Conservation (phyloP, 2,797 vertebrate genomes). For the Poliocrania exsul region DNA sequence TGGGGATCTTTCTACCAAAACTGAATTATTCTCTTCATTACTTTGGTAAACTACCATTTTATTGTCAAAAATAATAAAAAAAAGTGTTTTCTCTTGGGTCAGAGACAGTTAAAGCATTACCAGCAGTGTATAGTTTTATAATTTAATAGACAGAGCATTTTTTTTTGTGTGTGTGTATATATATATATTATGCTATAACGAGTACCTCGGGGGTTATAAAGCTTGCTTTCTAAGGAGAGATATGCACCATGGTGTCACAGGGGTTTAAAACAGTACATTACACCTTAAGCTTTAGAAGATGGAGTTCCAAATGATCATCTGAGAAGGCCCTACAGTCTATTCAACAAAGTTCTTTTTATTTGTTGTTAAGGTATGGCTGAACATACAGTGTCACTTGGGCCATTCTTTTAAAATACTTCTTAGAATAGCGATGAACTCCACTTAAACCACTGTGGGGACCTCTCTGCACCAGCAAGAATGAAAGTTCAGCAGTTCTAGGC, state of each 20-base stretch:
- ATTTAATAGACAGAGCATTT: neutral
- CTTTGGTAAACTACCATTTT: neutral
- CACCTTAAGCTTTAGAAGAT: neutral
- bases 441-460: neutral
- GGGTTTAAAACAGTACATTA: neutral
- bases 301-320: neutral
- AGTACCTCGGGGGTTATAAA: neutral
- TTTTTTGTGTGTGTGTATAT: neutral
- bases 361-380: neutral
- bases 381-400: neutral
- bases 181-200: neutral
- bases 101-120: neutral
- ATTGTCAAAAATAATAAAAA: neutral
- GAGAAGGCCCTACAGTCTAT: neutral
- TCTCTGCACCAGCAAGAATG: neutral
- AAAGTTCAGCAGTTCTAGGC: neutral
- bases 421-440: neutral
- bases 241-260: neutral
- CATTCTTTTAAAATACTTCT: neutral
- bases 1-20: neutral
- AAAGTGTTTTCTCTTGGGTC: rapidly evolving
- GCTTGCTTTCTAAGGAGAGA: neutral
- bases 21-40: neutral
- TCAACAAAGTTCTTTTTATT: neutral
- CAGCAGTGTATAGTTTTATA: neutral